Evolutionary conservation across 1,140 invertebrate genomes (phyloP), one percentile per base, ranked within the genome.

Genomic region (Drosophila varians): DNA sequence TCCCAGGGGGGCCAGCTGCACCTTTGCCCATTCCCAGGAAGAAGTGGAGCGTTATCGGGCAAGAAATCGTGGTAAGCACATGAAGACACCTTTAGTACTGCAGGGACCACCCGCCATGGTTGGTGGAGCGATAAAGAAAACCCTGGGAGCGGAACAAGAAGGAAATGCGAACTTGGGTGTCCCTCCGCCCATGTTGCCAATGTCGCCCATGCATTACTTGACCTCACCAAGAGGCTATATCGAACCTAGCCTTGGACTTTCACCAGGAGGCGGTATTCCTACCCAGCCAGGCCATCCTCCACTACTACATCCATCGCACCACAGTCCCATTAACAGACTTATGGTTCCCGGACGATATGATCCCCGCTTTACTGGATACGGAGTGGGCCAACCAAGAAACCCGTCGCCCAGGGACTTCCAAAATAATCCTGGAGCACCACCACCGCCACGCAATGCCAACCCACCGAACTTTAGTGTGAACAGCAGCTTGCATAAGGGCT

Each of bases 1-100:
- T 92, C 97, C 97, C 0, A 92, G 97, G 21, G 96, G 97, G 4
- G 94, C 94, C 14, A 95, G 94, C 78, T 99, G 98, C 91, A 98
- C 96, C 0, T 98, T 98, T 93, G 97, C 97, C 23, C 97, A 99
- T 91, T 97, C 96, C 6, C 95, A 96, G 61, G 96, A 97, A 60
- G 97, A 99, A 91, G 92, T 98, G 12, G 97, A 98, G 84, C 96
- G 95, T 93, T 97, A 93, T 86, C 78, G 92, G 1, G 86, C 90
- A 7, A 80, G 90, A 34, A 90, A 86, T 60, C 72, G 90, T 0
- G 82, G 74, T 5, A 87, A 87, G 25, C 82, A 82, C 19, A 66
- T 87, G 2, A 86, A 86, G 19, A 49, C 77, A 5, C 52, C 77
- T 6, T 36, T 73, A 5, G 54, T 28, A 8, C 43, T 75, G 14